A percentile compares a stretch with the other conserved stretches of the same genome.
Conservation (phyloP, 2,888 invertebrate genomes). For the Macrostomum cliftonense region DNA sequence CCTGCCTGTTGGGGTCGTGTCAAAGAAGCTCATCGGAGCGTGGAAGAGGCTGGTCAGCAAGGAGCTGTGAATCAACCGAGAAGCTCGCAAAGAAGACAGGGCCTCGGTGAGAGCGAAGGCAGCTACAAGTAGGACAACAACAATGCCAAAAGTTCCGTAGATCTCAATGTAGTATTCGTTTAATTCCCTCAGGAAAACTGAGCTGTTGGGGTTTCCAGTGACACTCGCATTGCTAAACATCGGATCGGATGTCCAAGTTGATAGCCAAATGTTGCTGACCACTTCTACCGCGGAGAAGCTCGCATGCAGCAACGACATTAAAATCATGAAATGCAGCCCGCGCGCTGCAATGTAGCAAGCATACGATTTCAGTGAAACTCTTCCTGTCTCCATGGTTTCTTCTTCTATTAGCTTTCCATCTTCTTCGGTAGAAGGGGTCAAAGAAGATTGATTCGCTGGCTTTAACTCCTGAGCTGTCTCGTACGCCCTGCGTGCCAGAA, state of each 20-base stretch:
- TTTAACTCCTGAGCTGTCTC: too few species aligned
- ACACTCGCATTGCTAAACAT: too few species aligned
- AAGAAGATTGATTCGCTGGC: too few species aligned
- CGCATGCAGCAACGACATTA: not conserved
- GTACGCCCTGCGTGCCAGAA: too few species aligned
- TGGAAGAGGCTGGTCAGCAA: constrained; percentile 1
- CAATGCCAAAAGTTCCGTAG: too few species aligned
- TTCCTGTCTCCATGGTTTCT: constrained; percentile 33
- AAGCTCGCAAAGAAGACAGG: constrained; percentile 2
- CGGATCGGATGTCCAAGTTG: constrained; percentile 8
- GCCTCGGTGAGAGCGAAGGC: too few species aligned
- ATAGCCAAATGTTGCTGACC: constrained; percentile 5
- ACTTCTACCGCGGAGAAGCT: not conserved
- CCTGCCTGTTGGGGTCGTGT: constrained; percentile 35
- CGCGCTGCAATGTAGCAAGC: constrained; percentile 40
- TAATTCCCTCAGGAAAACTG: too few species aligned
- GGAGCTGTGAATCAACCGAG: not conserved
- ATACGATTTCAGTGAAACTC: constrained; percentile 38
- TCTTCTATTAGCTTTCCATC: constrained; percentile 21
- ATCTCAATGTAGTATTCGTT: too few species aligned
- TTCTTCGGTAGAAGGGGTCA: too few species aligned
- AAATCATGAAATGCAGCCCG: not conserved
- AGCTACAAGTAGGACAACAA: too few species aligned
- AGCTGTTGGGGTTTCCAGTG: too few species aligned
- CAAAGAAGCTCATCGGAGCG: constrained; percentile 20